Base-by-base conservation (phyloP, 2,797 vertebrate genomes). In the Pantherophis alleghaniensis region DNA sequence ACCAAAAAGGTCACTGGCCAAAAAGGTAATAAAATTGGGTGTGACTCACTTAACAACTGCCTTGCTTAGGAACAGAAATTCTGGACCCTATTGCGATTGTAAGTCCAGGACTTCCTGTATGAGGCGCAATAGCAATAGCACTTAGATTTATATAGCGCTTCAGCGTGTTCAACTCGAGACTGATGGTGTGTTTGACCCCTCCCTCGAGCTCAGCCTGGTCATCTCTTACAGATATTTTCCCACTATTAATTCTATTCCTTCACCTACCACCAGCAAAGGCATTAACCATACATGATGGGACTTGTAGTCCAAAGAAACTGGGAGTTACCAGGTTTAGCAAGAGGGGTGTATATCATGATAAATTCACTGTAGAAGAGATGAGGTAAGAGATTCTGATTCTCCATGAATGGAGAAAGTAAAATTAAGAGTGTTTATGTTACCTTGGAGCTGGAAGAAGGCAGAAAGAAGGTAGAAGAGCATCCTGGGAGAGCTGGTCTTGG, bases 391-490 rank as follows among this genome's bases (percentile, higher is more conserved):
- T 57, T n/a, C 7, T 4, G 0, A 7, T 53, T 83, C 16, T 87
- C 61, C 47, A 66, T 12, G 22, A 83, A 61, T 22, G 2, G 28
- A 51, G 5, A 55, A 47, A 59, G 59, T 53, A 7, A 90, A 87
- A 1, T 32, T 11, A 66, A 28, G 53, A 32, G 2, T 18, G 4
- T 47, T 4, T 18, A 87, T 2, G 0, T 47, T 97, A 97, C 97
- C 96, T 96, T 95, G 96, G 74, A 96, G 83, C 0, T 79, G 91
- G 4, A 87, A 94, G 51, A 97, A 93, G 63, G 97, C 94, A 60
- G 96, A 87, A 63, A 97, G 92, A 4, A 97, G 74, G 26, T 96
- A 24, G 59, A 96, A 90, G 86, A 95, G 93, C 96, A 97, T 97
- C 61, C 42, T 0, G 0, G 56, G 18, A 0, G 10, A 79, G 55